Conservation (phyloP, 1,140 invertebrate genomes). For the Sarcophaga peregrina region DNA sequence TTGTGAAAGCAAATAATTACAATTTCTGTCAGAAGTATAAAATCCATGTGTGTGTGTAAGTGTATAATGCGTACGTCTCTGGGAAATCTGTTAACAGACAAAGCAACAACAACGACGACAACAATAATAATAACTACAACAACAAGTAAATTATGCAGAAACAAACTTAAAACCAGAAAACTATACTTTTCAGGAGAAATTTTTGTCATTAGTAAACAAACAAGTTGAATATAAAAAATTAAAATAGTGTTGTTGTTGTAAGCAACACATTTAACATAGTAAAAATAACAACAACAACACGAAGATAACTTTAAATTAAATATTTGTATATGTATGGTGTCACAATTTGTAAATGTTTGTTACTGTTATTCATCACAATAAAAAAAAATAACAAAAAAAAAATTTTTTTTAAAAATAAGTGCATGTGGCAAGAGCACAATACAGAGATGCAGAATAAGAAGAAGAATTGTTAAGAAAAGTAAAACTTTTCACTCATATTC, state of each 20-base stretch:
- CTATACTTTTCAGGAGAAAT: background rate
- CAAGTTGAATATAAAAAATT: background rate
- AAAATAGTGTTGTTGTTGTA: background rate
- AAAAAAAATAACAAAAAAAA: background rate
- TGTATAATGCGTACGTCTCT: background rate
- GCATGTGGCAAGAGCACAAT: too few relatives aligned
- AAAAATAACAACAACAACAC: background rate
- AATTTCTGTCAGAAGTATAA: background rate
- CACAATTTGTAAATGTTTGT: conserved; percentile 28
- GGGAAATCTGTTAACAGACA: too few relatives aligned
- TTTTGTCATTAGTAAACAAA: conserved; percentile 35
- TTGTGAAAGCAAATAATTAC: background rate
- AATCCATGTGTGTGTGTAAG: background rate
- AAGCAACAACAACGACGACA: too few relatives aligned
- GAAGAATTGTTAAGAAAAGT: background rate
- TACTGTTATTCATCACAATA: background rate
- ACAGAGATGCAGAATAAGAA: too few relatives aligned
- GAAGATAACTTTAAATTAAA: conserved; percentile 30
- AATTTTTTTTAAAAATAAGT: background rate
- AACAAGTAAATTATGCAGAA: background rate
- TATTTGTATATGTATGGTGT: conserved; percentile 26
- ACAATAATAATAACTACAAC: too few relatives aligned
- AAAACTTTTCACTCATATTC: background rate
- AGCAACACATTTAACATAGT: background rate
- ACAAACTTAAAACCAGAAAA: conserved; percentile 1